A percentile compares a stretch with the other conserved stretches of the same genome.
Evolutionary conservation across 2,888 invertebrate species (phyloP).

Genomic region (Melanotus villosus): DNA sequence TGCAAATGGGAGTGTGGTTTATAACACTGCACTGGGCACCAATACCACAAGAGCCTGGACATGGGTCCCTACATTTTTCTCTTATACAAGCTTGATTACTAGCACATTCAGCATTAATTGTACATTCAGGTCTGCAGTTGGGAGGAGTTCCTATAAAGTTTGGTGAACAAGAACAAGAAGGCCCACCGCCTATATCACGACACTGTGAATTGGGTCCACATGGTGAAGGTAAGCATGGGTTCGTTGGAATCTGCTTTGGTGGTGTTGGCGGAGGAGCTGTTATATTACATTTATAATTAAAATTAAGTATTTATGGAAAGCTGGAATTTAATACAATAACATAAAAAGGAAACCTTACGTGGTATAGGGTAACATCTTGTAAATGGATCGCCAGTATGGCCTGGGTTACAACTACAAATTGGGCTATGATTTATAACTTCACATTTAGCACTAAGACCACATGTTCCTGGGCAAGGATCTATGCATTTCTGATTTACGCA

Average conservation of each 20-base stretch:
- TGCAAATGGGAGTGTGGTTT: slow-evolving; percentile 83
- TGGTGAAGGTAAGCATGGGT: slow-evolving; percentile 84
- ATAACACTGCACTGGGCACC: slow-evolving; percentile 82
- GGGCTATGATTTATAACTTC: slow-evolving; percentile 84
- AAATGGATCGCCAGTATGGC: slow-evolving; percentile 82
- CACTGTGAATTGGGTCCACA: slow-evolving; percentile 87
- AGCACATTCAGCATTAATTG: slow-evolving; percentile 81
- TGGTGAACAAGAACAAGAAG: slow-evolving; percentile 82
- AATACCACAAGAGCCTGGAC: slow-evolving; percentile 83
- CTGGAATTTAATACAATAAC: no score
- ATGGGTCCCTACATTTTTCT: slow-evolving; percentile 83
- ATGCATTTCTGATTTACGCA: slow-evolving; percentile 82
- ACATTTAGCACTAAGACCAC: slow-evolving; percentile 79
- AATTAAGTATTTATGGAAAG: no score
- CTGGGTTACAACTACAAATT: slow-evolving; percentile 75
- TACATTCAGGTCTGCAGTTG: slow-evolving; percentile 85
- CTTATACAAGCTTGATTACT: slow-evolving; percentile 81
- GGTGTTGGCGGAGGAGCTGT: slow-evolving; percentile 50
- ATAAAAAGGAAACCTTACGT: slow-evolving; percentile 60
- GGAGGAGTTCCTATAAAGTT: slow-evolving; percentile 83
- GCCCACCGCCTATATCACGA: slow-evolving; percentile 76
- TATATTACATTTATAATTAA: not conserved
- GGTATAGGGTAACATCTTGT: slow-evolving; percentile 70
- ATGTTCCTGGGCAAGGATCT: slow-evolving; percentile 82
- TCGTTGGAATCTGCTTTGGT: slow-evolving; percentile 65